Evolutionary conservation across 2,113 vertebrate species (phyloP).

Genomic region (zebrafish (Danio rerio)): DNA sequence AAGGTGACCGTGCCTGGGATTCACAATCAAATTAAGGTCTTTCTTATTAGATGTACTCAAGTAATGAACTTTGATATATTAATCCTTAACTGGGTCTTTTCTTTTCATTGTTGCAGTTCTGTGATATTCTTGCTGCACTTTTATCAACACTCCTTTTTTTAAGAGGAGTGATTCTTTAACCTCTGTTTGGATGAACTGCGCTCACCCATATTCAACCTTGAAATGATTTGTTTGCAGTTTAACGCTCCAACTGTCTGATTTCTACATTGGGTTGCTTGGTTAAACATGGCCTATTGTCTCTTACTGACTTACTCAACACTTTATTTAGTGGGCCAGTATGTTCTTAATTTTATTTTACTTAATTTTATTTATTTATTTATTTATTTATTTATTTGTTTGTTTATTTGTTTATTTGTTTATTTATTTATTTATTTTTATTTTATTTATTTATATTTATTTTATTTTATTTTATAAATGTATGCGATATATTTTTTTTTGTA

Average conservation of each 20-base stretch:
- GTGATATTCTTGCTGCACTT: slow-evolving; percentile 1
- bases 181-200: not conserved
- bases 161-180: slow-evolving; percentile 17
- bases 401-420: no score
- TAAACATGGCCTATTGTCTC: slow-evolving; percentile 34
- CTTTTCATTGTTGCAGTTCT: slow-evolving; percentile 62
- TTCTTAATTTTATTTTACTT: no score
- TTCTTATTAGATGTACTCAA: slow-evolving; percentile 82
- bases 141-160: slow-evolving; percentile 22
- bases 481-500: no score
- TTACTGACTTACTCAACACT: slow-evolving; percentile 23
- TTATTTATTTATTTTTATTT: no score
- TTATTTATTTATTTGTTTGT: no score
- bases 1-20: slow-evolving; percentile 89
- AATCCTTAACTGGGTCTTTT: slow-evolving; percentile 23
- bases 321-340: not conserved
- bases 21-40: slow-evolving; percentile 87
- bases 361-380: no score
- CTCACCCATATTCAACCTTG: slow-evolving; percentile 27
- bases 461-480: no score
- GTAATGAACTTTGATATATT: slow-evolving; percentile 63
- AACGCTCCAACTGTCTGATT: slow-evolving; percentile 16
- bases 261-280: slow-evolving; percentile 20
- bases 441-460: no score
- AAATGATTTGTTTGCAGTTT: slow-evolving; percentile 47